phyloP scores from a whole-genome alignment of 2,888 invertebrate genomes.

The Pyrochroa serraticornis region DNA sequence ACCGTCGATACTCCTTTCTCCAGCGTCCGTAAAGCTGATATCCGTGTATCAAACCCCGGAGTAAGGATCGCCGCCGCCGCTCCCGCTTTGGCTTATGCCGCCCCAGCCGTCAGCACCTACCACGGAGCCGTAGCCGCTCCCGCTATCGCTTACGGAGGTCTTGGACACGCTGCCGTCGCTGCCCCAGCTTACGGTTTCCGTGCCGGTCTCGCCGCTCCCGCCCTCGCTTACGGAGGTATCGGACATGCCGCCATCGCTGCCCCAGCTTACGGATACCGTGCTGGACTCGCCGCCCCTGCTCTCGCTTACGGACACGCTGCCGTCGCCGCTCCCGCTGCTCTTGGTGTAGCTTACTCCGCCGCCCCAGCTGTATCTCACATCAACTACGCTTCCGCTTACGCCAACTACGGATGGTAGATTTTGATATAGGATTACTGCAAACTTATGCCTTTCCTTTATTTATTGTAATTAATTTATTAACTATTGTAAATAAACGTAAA shows the following conservation, averaged over 20 bases:
- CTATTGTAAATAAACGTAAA: neutral
- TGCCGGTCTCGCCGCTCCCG: slow-evolving; percentile 27
- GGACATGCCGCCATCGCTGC: slow-evolving; percentile 26
- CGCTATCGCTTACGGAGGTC: slow-evolving; percentile 24
- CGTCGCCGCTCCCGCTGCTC: slow-evolving; percentile 42
- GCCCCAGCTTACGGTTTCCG: neutral
- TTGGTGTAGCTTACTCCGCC: slow-evolving; percentile 62
- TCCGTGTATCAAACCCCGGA: slow-evolving; percentile 28
- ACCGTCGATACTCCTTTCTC: slow-evolving; percentile 28
- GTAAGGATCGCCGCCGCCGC: slow-evolving; percentile 16
- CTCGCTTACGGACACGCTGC: slow-evolving; percentile 51
- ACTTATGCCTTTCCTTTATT: neutral
- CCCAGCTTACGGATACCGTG: slow-evolving; percentile 28
- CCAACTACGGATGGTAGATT: slow-evolving; percentile 38
- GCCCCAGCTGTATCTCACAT: slow-evolving; percentile 68
- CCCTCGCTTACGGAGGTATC: slow-evolving; percentile 53
- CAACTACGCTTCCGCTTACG: slow-evolving; percentile 57
- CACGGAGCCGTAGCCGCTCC: slow-evolving; percentile 30
- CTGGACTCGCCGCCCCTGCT: slow-evolving; percentile 31
- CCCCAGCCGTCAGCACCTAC: slow-evolving; percentile 24
- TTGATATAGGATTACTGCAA: neutral
- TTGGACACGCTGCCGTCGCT: slow-evolving; percentile 47
- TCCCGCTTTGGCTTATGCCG: slow-evolving; percentile 23
- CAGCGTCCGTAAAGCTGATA: slow-evolving; percentile 25
- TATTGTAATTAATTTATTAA: neutral